Conservation (phyloP, 2,113 vertebrate genomes). For the Jaculus jaculus region DNA sequence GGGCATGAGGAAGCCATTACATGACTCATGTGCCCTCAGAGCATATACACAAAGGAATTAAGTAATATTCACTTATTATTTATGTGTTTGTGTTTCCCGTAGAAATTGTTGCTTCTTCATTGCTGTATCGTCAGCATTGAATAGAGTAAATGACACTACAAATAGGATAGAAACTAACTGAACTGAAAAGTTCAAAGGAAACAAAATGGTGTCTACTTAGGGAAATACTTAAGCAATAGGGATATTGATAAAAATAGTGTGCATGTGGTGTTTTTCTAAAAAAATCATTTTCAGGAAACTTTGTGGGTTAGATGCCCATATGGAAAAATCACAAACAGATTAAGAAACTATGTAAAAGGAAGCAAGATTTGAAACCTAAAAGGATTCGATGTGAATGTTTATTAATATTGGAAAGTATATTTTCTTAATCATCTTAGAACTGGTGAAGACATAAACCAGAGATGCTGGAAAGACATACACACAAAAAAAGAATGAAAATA, state of each 20-base stretch:
- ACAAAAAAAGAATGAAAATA: slow-evolving; percentile 5
- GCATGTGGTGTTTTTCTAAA: not conserved
- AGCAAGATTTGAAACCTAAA: slow-evolving; percentile 10
- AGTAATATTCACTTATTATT: not conserved
- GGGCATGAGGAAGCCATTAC: not conserved
- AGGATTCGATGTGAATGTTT: not conserved
- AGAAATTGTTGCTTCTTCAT: not conserved
- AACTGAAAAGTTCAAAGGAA: slow-evolving; percentile 13
- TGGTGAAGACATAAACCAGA: not conserved
- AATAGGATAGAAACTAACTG: not conserved
- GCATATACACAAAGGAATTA: not conserved
- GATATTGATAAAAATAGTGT: not conserved
- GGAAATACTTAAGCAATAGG: not conserved
- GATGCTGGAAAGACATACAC: not conserved
- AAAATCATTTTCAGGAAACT: not conserved
- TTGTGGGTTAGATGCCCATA: not conserved
- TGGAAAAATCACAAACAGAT: not conserved
- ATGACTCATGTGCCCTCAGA: not conserved
- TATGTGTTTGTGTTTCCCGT: not conserved
- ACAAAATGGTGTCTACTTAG: not conserved
- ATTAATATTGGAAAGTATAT: not conserved
- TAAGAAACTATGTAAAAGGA: not conserved
- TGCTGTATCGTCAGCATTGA: not conserved
- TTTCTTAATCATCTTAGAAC: not conserved
- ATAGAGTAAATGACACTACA: not conserved